Conservation (phyloP, 2,888 invertebrate genomes). For the Corythucha ciliata region DNA sequence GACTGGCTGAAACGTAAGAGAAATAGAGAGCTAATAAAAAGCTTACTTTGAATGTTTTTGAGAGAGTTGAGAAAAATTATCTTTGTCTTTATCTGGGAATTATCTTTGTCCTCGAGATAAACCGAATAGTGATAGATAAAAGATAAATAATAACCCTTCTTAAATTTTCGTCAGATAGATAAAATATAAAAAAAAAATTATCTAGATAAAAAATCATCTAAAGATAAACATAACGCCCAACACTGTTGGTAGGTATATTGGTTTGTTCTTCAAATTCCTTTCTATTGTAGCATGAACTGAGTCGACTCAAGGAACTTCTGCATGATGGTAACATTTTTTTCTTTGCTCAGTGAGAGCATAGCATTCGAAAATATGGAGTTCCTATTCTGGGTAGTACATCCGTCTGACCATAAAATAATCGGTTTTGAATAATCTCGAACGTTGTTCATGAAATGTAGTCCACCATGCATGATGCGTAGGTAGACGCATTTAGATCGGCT, state of each 20-base stretch:
- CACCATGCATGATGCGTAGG: neutral
- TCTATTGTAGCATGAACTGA: slow-evolving; percentile 40
- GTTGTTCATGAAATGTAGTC: neutral
- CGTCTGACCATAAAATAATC: slow-evolving; percentile 35
- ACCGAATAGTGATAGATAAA: too few species aligned
- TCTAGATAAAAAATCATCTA: too few species aligned
- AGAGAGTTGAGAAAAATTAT: too few species aligned
- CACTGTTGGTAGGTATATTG: slow-evolving; percentile 31
- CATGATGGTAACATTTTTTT: slow-evolving; percentile 28
- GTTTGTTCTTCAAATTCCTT: slow-evolving; percentile 37
- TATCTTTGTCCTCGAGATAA: too few species aligned
- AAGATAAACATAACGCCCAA: too few species aligned
- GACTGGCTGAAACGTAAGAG: too few species aligned
- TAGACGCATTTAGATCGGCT: neutral
- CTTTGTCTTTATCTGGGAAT: too few species aligned
- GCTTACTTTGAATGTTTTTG: too few species aligned
- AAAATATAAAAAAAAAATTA: too few species aligned
- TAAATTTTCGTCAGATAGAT: too few species aligned
- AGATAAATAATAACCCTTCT: too few species aligned
- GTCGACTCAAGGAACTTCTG: slow-evolving; percentile 39
- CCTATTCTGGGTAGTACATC: slow-evolving; percentile 35
- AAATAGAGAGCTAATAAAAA: too few species aligned
- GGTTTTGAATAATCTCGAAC: slow-evolving; percentile 16
- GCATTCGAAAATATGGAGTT: slow-evolving; percentile 36
- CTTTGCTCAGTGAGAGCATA: slow-evolving; percentile 32